Evolutionary conservation across 2,888 invertebrate species (phyloP).

Genomic region (Geophilus truncorum): DNA sequence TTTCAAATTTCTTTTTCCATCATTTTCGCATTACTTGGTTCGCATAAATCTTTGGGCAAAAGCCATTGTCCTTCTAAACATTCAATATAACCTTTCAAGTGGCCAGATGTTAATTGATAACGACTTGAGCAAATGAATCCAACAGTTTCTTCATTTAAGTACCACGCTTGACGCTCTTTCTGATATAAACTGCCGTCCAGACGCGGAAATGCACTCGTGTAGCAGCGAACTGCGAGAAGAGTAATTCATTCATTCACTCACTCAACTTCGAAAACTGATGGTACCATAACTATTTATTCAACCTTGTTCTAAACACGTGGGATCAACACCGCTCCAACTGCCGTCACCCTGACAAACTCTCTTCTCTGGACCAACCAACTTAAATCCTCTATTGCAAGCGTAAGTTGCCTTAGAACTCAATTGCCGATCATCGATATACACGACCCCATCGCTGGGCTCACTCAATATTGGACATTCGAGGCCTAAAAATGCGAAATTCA

Average conservation of each 20-base stretch:
- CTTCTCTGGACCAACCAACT: conserved; percentile 39
- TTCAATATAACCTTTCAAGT: neutral
- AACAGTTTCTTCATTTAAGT: neutral
- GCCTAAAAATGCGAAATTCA: neutral
- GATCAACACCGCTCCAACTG: conserved; percentile 43
- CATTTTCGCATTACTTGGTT: neutral
- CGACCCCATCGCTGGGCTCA: neutral
- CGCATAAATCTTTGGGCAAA: neutral
- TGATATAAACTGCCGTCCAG: neutral
- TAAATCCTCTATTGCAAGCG: conserved; percentile 43
- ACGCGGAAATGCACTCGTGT: neutral
- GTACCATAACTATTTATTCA: too few species aligned
- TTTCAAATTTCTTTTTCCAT: neutral
- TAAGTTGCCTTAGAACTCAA: conserved; percentile 38
- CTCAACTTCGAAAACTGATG: too few species aligned
- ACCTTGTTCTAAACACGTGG: conserved; percentile 41
- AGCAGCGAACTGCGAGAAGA: neutral
- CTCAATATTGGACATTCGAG: conserved; percentile 17
- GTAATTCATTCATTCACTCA: neutral
- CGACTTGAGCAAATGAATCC: neutral
- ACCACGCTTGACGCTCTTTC: neutral
- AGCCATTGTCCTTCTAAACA: neutral
- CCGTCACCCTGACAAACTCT: conserved; percentile 44
- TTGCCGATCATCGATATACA: neutral
- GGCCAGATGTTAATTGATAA: neutral